These are phyloP conservation scores for Sebastolobus alascanus DNA, from an alignment of 2,797 vertebrate genomes.

Conservation along the genomic window DNA sequence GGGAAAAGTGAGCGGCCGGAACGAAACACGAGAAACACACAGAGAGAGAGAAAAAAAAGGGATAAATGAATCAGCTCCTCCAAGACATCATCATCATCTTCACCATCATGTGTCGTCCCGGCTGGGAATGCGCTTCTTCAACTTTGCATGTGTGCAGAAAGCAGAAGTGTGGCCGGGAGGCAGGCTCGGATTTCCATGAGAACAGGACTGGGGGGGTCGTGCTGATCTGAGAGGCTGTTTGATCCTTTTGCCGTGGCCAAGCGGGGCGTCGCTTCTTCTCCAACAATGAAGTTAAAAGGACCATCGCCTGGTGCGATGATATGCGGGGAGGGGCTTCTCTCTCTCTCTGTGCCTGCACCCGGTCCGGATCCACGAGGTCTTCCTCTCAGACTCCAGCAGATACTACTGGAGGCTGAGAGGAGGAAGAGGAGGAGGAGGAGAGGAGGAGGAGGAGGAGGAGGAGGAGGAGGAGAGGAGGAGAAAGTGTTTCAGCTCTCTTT, in stretches of 20 bases:
- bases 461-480: conserved; percentile 14
- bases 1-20: not conserved
- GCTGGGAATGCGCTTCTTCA: conserved; percentile 67
- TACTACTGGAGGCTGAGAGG: not conserved
- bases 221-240: conserved; percentile 65
- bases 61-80: conserved; percentile 56
- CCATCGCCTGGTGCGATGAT: conserved; percentile 62
- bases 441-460: conserved; percentile 20
- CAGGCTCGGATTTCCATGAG: conserved; percentile 79
- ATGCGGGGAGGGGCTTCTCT: conserved; percentile 77
- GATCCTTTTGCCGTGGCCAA: conserved; percentile 63
- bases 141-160: conserved; percentile 69
- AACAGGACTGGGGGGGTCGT: conserved; percentile 70
- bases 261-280: conserved; percentile 75
- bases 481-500: not conserved
- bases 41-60: not conserved
- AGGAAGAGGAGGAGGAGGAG: conserved; percentile 12
- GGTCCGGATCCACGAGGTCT: conserved; percentile 41
- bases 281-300: conserved; percentile 83
- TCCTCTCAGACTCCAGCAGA: conserved; percentile 10
- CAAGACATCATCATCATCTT: conserved; percentile 31
- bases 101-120: conserved; percentile 35
- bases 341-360: conserved; percentile 20
- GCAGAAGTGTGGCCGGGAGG: conserved; percentile 66
- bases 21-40: not conserved